Conservation (phyloP, 2,888 invertebrate species). For the Pollenia labialis region DNA sequence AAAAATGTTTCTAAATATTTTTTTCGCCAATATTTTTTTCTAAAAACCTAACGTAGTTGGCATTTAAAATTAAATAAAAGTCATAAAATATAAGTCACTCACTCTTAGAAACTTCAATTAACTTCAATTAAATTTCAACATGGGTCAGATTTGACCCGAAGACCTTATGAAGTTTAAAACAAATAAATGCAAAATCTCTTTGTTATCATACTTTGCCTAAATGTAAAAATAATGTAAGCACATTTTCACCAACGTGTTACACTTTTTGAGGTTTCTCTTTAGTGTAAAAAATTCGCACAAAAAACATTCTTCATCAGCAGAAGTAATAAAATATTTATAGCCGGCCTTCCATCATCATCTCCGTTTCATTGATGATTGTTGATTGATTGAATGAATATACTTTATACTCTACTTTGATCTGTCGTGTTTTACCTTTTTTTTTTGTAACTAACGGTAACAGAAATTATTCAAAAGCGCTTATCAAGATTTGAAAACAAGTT, state of each 20-base stretch:
- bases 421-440: constrained; percentile 37
- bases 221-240: not conserved
- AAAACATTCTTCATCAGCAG: constrained; percentile 44
- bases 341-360: not conserved
- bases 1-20: no score
- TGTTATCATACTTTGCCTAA: not conserved
- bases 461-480: constrained; percentile 68
- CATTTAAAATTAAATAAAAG: no score
- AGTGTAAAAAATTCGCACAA: constrained; percentile 3
- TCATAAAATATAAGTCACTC: no score
- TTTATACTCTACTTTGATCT: constrained; percentile 54
- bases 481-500: constrained; percentile 67
- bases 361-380: constrained; percentile 45
- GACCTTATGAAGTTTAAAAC: no score
- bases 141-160: no score
- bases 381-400: constrained; percentile 62
- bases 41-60: no score
- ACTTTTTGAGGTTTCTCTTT: constrained; percentile 21
- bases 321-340: constrained; percentile 13
- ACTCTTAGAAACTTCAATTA: no score
- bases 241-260: constrained; percentile 9
- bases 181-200: not conserved
- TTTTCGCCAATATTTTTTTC: no score
- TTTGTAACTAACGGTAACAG: constrained; percentile 43
- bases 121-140: no score